Evolutionary conservation across 2,113 vertebrate genomes (phyloP).

Genomic region (Panthera tigris): DNA sequence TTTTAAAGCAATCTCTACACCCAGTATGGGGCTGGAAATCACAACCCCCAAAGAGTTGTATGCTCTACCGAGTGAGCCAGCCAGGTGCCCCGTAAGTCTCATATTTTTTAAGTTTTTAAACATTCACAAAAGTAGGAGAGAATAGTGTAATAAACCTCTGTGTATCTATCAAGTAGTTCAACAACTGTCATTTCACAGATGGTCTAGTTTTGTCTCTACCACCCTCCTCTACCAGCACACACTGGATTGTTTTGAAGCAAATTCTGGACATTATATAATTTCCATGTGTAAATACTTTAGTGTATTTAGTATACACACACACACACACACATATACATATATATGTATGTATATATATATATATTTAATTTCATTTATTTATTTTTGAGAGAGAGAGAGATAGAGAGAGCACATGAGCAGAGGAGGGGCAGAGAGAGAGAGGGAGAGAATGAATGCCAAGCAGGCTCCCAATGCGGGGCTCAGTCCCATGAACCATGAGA

Average conservation of each 20-base stretch:
- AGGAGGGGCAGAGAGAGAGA: no score
- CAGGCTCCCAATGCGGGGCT: no score
- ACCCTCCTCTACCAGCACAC: neutral
- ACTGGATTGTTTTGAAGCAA: constrained; percentile 3
- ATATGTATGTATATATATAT: no score
- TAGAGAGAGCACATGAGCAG: no score
- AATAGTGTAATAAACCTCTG: neutral
- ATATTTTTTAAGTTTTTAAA: constrained; percentile 5
- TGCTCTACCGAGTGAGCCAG: neutral
- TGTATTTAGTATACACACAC: no score
- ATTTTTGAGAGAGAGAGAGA: no score
- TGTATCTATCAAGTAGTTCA: neutral
- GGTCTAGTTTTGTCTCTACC: neutral
- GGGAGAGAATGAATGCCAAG: no score
- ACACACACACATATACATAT: no score
- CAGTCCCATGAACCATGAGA: no score
- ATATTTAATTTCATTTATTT: no score
- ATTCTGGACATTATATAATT: constrained; percentile 19
- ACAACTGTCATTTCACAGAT: neutral
- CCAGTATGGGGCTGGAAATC: neutral
- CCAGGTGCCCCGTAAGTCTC: neutral
- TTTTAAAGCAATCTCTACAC: neutral
- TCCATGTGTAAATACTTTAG: neutral
- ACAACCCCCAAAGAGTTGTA: neutral
- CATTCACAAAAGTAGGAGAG: neutral